phyloP scores from a whole-genome alignment of 2,888 invertebrate genomes.

The Ormia ochracea region DNA sequence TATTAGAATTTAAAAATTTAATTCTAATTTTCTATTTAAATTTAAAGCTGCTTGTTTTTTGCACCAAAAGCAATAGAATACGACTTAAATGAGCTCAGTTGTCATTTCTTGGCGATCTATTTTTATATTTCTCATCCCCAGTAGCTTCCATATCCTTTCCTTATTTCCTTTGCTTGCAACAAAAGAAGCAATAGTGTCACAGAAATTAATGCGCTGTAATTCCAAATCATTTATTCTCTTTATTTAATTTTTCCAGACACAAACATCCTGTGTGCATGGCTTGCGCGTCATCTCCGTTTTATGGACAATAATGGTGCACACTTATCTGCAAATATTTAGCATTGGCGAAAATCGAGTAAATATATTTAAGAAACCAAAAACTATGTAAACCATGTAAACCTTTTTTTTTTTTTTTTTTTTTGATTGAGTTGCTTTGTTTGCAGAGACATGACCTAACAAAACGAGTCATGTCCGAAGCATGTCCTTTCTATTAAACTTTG shows the following conservation, averaged over 20 bases:
- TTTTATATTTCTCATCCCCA: neutral
- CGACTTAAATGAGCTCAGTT: no score
- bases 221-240: slow-evolving; percentile 18
- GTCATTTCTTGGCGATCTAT: neutral
- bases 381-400: neutral
- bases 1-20: no score
- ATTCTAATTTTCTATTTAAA: no score
- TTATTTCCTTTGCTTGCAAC: neutral
- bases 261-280: slow-evolving; percentile 86
- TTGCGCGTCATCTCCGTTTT: slow-evolving; percentile 86
- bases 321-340: slow-evolving; percentile 87
- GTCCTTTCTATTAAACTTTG: no score
- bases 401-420: no score
- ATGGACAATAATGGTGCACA: slow-evolving; percentile 91
- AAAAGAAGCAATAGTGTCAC: neutral
- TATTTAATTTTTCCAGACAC: slow-evolving; percentile 77
- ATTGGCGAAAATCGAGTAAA: slow-evolving; percentile 82
- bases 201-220: slow-evolving; percentile 2
- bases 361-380: slow-evolving; percentile 3
- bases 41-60: no score
- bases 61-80: no score
- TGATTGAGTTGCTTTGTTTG: no score
- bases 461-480: no score
- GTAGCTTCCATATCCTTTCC: neutral
- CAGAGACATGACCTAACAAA: no score